Evolutionary conservation across 1,140 invertebrate genomes (phyloP).

Genomic region (Orussus abietinus): DNA sequence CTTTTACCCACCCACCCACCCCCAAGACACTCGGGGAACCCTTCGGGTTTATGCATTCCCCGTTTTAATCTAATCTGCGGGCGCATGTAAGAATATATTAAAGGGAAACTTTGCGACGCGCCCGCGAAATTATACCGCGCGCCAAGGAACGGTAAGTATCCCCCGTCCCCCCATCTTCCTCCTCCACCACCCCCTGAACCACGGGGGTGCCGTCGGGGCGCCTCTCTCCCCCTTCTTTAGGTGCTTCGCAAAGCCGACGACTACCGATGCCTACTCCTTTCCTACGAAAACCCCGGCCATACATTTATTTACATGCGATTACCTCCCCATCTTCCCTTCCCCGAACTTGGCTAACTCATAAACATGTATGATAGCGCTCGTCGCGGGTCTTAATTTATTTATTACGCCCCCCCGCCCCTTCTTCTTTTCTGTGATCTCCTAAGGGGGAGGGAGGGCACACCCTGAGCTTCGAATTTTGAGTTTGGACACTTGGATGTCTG

Average conservation of each 20-base stretch:
- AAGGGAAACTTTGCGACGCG: conserved; percentile 47
- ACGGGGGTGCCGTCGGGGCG: too few species aligned
- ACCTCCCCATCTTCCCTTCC: conserved; percentile 14
- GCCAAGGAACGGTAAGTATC: conserved; percentile 19
- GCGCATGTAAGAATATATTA: conserved; percentile 53
- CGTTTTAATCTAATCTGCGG: conserved; percentile 52
- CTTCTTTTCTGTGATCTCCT: too few species aligned
- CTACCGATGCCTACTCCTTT: too few species aligned
- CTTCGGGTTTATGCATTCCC: conserved; percentile 40
- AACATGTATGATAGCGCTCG: conserved; percentile 1
- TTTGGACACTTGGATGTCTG: too few species aligned
- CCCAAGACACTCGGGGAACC: conserved; percentile 1
- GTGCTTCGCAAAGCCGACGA: too few species aligned
- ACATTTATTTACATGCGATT: conserved; percentile 45
- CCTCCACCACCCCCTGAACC: too few species aligned
- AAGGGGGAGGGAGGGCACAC: too few species aligned
- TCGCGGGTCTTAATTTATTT: too few species aligned
- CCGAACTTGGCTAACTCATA: conserved; percentile 6
- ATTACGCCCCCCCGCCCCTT: too few species aligned
- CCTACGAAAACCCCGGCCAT: too few species aligned
- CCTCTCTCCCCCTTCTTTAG: too few species aligned
- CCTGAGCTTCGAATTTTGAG: too few species aligned
- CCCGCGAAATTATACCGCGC: conserved; percentile 41
- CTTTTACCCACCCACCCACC: conserved; percentile 13
- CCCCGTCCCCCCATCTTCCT: conserved; percentile 16